Evolutionary conservation across 1,140 invertebrate genomes (phyloP), one percentile per base, ranked within the genome.

Genomic region (Latrodectus geometricus): DNA sequence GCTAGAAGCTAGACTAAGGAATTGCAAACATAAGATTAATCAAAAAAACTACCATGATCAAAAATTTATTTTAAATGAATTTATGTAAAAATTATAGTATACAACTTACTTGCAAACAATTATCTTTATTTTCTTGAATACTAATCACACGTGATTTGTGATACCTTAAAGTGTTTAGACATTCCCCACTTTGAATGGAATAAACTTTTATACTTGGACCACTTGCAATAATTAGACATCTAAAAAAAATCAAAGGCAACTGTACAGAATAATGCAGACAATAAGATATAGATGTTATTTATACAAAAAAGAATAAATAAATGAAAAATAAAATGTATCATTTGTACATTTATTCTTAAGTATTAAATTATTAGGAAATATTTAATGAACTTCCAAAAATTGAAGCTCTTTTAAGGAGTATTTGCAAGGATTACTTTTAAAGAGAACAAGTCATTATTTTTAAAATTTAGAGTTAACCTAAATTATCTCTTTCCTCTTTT

Each of bases 151-250:
- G 4, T 8, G 48, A 54, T 56, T 76, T 50, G 35, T 86, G 83
- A 35, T 75, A 50, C 50, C 21, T 77, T 17, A 77, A 69, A 17
- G 15, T 69, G 21, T 66, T 35, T 12, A 86, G 12, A 56, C 83
- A 86, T 54, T 77, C 83, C 14, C 83, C 73, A 35, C 70, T 86
- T 35, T 74, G 15, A 20, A 70, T 69, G 21, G 15, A 52, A n/a
- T 76, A 77, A 23, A 77, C n/a, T 77, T 86, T 86, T 8, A 86
- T 65, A 56, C 69, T 48, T 48, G 4, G 48, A 15, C 83, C 83
- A 86, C 23, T 50, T 17, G 83, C 73, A 54, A 76, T 35, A 35
- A 86, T 50, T 21, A 86, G 49, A 15, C 20, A 77, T 35, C 83
- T 86, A 50, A 72, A 23, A n/a, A 81, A 8, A 56, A 76, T 69